phyloP scores from a whole-genome alignment of 1,140 invertebrate species.

The Leptinotarsa undecemlineata region DNA sequence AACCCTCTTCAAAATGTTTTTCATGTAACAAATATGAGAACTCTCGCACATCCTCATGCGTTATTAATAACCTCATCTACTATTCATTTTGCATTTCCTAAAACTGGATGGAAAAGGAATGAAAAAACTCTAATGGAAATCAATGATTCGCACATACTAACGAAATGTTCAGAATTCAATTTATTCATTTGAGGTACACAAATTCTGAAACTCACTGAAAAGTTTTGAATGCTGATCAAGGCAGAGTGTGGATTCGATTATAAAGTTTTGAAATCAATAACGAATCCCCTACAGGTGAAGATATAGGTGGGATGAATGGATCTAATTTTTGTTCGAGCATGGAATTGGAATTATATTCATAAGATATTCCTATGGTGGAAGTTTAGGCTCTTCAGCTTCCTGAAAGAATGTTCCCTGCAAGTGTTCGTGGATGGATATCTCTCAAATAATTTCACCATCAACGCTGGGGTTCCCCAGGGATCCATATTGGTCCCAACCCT shows the following conservation, averaged over 20 bases:
- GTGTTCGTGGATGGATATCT: too few species aligned
- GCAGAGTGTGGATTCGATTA: background rate
- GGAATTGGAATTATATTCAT: too few species aligned
- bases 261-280: too few species aligned
- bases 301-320: too few species aligned
- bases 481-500: too few species aligned
- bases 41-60: background rate
- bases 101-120: background rate
- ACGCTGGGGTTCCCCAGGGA: too few species aligned
- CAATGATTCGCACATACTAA: background rate
- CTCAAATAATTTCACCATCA: too few species aligned
- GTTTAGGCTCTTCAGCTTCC: too few species aligned
- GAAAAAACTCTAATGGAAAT: background rate
- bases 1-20: background rate
- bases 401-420: too few species aligned
- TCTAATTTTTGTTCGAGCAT: too few species aligned
- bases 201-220: background rate
- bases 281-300: too few species aligned
- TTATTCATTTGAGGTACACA: background rate
- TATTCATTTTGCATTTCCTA: background rate
- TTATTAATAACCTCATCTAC: background rate
- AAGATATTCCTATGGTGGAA: too few species aligned
- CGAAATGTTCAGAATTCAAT: background rate
- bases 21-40: slow-evolving; percentile 2
- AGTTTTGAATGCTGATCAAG: background rate